These are phyloP conservation scores for Coreoperca whiteheadi DNA, from an alignment of 2,113 vertebrate species.

Conservation along the genomic window DNA sequence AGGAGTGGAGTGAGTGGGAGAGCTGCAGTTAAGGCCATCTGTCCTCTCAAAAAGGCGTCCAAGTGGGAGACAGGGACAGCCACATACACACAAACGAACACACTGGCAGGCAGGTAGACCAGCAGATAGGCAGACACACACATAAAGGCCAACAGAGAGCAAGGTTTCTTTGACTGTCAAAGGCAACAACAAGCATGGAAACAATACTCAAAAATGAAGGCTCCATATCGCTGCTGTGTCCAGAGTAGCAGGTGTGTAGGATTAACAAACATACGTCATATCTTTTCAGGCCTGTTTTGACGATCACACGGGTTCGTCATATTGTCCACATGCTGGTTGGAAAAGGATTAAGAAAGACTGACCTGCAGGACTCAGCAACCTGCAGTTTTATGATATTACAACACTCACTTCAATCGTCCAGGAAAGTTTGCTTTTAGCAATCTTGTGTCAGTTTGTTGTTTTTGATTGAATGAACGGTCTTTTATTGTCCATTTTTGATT, in stretches of 20 bases:
- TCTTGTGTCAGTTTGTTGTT: not conserved
- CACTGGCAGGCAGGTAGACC: constrained; percentile 14
- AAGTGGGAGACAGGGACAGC: constrained; percentile 20
- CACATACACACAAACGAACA: constrained; percentile 13
- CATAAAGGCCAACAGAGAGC: not conserved
- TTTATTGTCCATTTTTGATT: too few species aligned
- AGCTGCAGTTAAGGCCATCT: constrained; percentile 74
- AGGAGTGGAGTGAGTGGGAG: constrained; percentile 45
- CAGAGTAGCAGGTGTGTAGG: constrained; percentile 7
- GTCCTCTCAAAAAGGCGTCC: constrained; percentile 46
- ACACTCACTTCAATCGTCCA: not conserved
- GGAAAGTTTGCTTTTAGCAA: not conserved
- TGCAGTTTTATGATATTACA: constrained; percentile 9
- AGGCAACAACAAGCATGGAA: not conserved
- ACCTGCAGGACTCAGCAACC: constrained; percentile 1
- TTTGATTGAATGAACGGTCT: too few species aligned
- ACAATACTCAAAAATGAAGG: not conserved
- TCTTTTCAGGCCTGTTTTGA: not conserved
- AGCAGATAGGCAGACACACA: constrained; percentile 26
- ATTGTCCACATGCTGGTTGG: not conserved
- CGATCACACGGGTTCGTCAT: not conserved
- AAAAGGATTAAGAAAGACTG: not conserved
- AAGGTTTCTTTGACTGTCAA: constrained; percentile 31
- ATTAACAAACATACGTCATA: not conserved
- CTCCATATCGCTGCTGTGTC: not conserved